phyloP scores from a whole-genome alignment of 2,113 vertebrate species.

The Dendrocopos noguchii region DNA sequence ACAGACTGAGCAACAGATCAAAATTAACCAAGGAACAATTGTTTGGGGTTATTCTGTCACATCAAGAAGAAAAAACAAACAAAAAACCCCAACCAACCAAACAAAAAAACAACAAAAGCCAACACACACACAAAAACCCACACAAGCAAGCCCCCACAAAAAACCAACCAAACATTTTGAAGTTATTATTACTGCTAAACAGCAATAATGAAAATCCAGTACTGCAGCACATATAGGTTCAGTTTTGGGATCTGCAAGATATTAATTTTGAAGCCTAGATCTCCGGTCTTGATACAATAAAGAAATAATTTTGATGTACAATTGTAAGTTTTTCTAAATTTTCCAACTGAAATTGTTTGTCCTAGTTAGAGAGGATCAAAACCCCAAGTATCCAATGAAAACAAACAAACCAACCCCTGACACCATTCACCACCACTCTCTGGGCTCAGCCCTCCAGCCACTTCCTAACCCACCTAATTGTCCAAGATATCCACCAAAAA shows the following conservation, averaged over 20 bases:
- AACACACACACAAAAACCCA: no score
- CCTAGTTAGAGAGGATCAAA: background rate
- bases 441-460: no score
- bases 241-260: background rate
- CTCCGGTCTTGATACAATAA: background rate
- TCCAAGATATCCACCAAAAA: background rate
- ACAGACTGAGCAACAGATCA: background rate
- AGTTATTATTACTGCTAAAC: background rate
- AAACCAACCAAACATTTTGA: background rate
- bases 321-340: background rate
- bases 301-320: background rate
- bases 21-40: background rate
- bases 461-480: no score
- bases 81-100: no score
- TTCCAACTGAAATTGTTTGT: background rate
- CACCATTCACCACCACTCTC: no score
- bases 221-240: background rate
- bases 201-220: background rate
- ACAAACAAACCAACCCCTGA: background rate
- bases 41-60: background rate
- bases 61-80: background rate
- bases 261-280: background rate
- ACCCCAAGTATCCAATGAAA: background rate
- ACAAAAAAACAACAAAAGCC: no score
- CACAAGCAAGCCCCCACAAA: no score